Evolutionary conservation across 2,888 invertebrate species (phyloP), one percentile per base, ranked within the genome.

Genomic region (Tinea trinotella): DNA sequence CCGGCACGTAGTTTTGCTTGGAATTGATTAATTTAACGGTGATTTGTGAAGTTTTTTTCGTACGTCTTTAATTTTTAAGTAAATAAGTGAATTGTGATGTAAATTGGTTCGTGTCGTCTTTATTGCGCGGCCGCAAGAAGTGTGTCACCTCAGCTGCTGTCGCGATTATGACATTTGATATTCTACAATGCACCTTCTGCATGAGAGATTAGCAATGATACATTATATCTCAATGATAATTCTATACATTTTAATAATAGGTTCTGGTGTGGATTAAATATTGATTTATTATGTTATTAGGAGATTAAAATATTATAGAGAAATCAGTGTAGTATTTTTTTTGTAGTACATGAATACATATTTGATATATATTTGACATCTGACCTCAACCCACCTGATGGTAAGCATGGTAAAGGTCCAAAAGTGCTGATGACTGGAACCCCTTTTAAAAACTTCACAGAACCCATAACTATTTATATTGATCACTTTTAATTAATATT

Each of bases 1-100:
- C 84, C 84, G 84, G 84, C 68, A 71, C 66, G 58, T 65, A 68
- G 63, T 71, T 72, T 68, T 65, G 64, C 40, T n/a, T 40, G 40
- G 2, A 40, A 40, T 40, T 40, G 5, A 40, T 4, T 17, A 19
- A 46, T 9, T 44, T 44, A 6, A 17, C 4, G 3, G 13, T 10
- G 13, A 44, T 44, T 46, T 19, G n/a, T 7, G 6, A 19, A 40
- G 17, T 19, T 46, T 17, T 46, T 18, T 46, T 19, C 17, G 19
- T 5, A 19, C 7, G 7, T 12, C n/a, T 1, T 17, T 46, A 19
- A 46, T 40, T 12, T 40, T 40, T 40, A 12, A 40, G 15, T 2
- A 4, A 2, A 24, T 40, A n/a, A 4, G 30, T 30, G 40, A 13
- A 40, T 40, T 12, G 7, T 12, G 40, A 15, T 40, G 7, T 12